Percentiles rank a stretch among this genome's conserved stretches.
Evolutionary conservation across 2,113 vertebrate species (phyloP).

Genomic region (Callipepla californica): DNA sequence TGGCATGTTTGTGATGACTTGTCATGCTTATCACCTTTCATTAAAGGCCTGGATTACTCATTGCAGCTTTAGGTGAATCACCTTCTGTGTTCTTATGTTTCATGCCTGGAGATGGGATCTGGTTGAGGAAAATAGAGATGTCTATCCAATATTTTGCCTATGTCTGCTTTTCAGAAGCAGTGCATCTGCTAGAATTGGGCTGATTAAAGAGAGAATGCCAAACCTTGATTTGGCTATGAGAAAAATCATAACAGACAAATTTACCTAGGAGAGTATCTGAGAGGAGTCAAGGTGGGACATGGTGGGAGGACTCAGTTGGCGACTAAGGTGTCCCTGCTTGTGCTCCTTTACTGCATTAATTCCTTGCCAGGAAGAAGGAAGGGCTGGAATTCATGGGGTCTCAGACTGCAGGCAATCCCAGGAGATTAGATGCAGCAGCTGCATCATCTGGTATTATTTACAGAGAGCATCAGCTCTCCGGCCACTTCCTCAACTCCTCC

Average conservation of each 20-base stretch:
- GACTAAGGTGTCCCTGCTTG: neutral
- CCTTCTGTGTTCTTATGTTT: neutral
- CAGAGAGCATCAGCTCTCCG: neutral
- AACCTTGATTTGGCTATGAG: neutral
- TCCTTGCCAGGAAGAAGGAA: neutral
- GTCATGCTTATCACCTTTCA: neutral
- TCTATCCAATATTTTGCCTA: neutral
- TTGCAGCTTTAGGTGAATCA: neutral
- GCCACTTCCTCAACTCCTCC: neutral
- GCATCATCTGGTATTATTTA: neutral
- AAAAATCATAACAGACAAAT: neutral
- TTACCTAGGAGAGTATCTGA: neutral
- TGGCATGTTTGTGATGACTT: neutral
- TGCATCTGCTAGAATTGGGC: neutral
- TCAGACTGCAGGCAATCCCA: neutral
- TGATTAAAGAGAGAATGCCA: neutral
- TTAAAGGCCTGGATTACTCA: neutral
- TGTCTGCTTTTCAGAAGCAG: neutral
- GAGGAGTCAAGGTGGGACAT: neutral
- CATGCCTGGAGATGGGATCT: neutral
- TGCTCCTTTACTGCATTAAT: neutral
- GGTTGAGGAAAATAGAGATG: neutral
- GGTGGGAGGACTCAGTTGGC: neutral
- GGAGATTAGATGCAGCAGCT: rapidly evolving
- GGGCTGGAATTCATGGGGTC: neutral